Percentiles rank a stretch among this genome's conserved stretches.
Conservation (phyloP, 2,113 vertebrate genomes). For the Catharus bicknelli region DNA sequence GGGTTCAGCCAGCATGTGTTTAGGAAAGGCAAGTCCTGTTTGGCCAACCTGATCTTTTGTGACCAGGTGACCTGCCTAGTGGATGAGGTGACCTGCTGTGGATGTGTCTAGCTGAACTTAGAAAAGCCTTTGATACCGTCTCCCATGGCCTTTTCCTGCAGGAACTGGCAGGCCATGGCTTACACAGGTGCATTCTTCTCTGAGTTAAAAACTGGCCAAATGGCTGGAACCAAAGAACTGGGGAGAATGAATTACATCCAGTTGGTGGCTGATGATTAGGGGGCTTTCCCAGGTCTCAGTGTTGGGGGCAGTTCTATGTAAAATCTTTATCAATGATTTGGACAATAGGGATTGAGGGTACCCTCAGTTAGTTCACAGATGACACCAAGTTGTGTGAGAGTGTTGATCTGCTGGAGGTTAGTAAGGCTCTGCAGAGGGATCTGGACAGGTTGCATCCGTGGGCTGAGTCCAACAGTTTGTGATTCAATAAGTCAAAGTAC, state of each 20-base stretch:
- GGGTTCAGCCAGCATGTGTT: not conserved
- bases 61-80: not conserved
- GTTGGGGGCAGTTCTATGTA: not conserved
- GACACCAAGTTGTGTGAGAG: not conserved
- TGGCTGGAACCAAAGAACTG: not conserved
- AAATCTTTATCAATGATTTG: not conserved
- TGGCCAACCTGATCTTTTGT: not conserved
- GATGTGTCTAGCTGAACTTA: not conserved
- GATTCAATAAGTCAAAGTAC: rapidly evolving
- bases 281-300: not conserved
- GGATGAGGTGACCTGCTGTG: not conserved
- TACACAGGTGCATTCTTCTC: not conserved
- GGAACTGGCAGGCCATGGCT: not conserved
- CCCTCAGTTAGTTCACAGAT: not conserved
- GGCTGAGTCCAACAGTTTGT: not conserved
- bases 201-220: not conserved
- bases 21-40: not conserved
- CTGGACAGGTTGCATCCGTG: not conserved
- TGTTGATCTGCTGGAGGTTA: not conserved
- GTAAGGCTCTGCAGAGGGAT: not conserved
- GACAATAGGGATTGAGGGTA: not conserved
- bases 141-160: not conserved
- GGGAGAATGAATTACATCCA: not conserved
- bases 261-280: not conserved
- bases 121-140: not conserved